Evolutionary conservation across 64 coral and sea anemone species (phyloP), one percentile per base, ranked within the genome.

Genomic region (Exaiptasia diaphana): DNA sequence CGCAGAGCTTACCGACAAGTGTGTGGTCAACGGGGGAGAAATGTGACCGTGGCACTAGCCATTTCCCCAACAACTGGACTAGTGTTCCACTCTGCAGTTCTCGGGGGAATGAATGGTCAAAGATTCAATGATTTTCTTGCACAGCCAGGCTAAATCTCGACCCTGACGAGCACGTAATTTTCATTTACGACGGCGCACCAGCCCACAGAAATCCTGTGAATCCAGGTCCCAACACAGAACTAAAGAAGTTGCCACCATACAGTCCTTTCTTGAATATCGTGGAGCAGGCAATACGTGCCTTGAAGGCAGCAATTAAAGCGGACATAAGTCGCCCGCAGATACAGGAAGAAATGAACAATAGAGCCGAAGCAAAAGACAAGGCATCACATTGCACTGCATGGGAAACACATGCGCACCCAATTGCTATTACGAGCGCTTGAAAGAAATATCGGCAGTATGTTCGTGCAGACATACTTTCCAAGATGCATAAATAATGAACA

Each of bases 221-320:
- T 46, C 27, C 64, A n/a, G n/a, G n/a, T n/a, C n/a, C n/a, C n/a
- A n/a, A n/a, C n/a, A 75, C 82, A n/a, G 68, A 85, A 43, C 28
- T 85, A 32, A 60, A 85, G 32, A 85, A 73, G 50, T 57, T 85
- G 4, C 82, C 82, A 26, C 67, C 30, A 8, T 60, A 78, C 37
- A 78, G 75, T 78, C 53, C 33, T 27, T 78, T 61, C 38, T 42
- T 57, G n/a, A 75, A 75, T 44, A 28, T 53, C 28, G 72, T 75
- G 28, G 72, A 75, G 37, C 72, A 77, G 41, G 50, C 49, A 4
- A 57, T 77, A 54, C 50, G 50, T 50, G 27, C 46, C 13, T 57
- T 40, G 24, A 77, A 85, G 62, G 68, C 82, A 55, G 82, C 68
- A 22, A 61, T 76, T 6, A 86, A 86, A 43, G 69, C 36, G 21